A percentile compares a stretch with the other conserved stretches of the same genome.
These are phyloP conservation scores for Latrodectus geometricus DNA, from an alignment of 1,140 invertebrate genomes.

Conservation along the genomic window DNA sequence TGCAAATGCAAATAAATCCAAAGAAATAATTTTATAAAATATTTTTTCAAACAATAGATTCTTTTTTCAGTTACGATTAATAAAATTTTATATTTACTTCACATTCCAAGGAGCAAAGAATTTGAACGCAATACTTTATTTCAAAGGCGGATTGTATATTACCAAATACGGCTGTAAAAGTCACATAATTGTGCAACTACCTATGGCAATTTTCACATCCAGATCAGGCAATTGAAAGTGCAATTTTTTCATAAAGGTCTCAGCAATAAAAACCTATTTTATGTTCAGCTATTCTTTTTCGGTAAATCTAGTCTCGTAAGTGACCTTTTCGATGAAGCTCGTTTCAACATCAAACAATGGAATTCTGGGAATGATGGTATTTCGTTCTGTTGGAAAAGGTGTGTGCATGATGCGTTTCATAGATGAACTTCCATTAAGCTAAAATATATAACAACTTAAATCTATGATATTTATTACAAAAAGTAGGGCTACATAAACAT, in stretches of 20 bases:
- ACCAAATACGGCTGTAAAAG: constrained; percentile 6
- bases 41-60: constrained; percentile 13
- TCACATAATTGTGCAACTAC: constrained; percentile 7
- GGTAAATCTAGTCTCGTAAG: background rate
- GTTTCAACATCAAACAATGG: background rate
- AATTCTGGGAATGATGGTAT: background rate
- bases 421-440: too few relatives aligned
- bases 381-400: background rate
- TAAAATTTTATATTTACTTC: constrained; percentile 26
- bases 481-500: too few relatives aligned
- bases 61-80: background rate
- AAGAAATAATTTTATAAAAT: too few relatives aligned
- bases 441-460: too few relatives aligned
- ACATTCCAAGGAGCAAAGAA: background rate
- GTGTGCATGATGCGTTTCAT: too few relatives aligned
- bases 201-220: background rate
- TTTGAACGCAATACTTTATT: background rate
- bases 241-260: background rate
- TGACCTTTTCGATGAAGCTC: background rate
- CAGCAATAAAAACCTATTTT: background rate
- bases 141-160: constrained; percentile 3
- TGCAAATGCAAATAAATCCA: too few relatives aligned
- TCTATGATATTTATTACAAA: too few relatives aligned
- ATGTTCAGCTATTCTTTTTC: background rate
- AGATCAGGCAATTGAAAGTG: background rate